Evolutionary conservation across 2,113 vertebrate species (phyloP).

Genomic region (Puffinus mauretanicus): DNA sequence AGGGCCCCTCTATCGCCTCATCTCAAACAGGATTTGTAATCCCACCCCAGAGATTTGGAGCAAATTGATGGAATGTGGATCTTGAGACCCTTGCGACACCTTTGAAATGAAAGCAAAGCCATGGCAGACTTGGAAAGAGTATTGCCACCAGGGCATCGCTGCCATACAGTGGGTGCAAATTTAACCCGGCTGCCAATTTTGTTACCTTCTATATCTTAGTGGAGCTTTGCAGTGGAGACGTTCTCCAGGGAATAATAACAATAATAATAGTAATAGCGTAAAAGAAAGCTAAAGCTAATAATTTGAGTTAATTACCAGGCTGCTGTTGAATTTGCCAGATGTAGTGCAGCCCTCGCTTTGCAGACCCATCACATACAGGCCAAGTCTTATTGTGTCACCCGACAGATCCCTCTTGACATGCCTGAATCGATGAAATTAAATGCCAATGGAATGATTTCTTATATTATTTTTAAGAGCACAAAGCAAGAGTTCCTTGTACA

Average conservation of each 20-base stretch:
- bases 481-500: not conserved
- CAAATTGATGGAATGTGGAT: not conserved
- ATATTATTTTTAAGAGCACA: not conserved
- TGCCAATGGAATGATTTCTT: not conserved
- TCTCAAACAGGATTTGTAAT: not conserved
- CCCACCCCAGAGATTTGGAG: not conserved
- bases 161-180: rapidly evolving
- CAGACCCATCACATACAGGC: not conserved
- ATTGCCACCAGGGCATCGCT: not conserved
- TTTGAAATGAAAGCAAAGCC: not conserved
- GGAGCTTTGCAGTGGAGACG: not conserved
- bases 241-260: not conserved
- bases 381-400: not conserved
- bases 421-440: not conserved
- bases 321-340: not conserved
- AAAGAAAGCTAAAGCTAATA: not conserved
- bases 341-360: not conserved
- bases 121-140: not conserved
- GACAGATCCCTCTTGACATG: not conserved
- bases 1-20: not conserved
- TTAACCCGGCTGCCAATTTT: not conserved
- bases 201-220: not conserved
- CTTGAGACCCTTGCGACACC: not conserved
- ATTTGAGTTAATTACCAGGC: not conserved
- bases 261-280: rapidly evolving